Evolutionary conservation across 2,888 invertebrate genomes (phyloP).

Genomic region (Harpalus rufipes): DNA sequence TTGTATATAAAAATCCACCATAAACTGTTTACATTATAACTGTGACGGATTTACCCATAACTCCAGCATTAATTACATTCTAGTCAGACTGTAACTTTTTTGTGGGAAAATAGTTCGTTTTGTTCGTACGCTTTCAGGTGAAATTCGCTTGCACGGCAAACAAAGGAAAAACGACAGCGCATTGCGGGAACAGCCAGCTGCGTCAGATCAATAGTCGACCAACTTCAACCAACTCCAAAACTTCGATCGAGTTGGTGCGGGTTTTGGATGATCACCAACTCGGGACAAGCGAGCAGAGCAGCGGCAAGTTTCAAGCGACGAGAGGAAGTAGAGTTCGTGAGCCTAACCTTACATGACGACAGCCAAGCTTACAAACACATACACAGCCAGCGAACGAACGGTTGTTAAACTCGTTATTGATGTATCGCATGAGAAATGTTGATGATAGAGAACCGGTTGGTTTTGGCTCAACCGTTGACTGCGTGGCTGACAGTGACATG

Average conservation of each 20-base stretch:
- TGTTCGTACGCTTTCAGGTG: neutral
- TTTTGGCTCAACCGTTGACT: constrained; percentile 43
- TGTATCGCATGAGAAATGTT: constrained; percentile 32
- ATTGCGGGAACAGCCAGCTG: constrained; percentile 51
- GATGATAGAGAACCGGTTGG: constrained; percentile 31
- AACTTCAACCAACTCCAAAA: constrained; percentile 59
- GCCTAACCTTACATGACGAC: constrained; percentile 38
- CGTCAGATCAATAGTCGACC: constrained; percentile 63
- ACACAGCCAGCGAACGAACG: neutral
- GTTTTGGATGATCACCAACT: constrained; percentile 61
- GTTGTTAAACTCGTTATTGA: constrained; percentile 54
- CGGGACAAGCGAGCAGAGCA: constrained; percentile 32
- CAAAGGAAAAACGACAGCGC: constrained; percentile 54
- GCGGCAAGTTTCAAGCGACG: constrained; percentile 32
- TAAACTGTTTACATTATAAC: constrained; percentile 56
- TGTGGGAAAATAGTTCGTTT: constrained; percentile 42
- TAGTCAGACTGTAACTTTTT: constrained; percentile 22
- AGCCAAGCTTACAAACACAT: neutral
- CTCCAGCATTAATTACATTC: constrained; percentile 43
- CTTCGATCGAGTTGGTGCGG: constrained; percentile 54
- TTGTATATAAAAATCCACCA: constrained; percentile 42
- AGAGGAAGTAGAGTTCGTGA: constrained; percentile 26
- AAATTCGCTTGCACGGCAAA: constrained; percentile 29
- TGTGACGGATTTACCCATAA: constrained; percentile 56
- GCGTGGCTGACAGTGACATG: neutral